Percentiles rank a stretch among this genome's conserved stretches.
phyloP scores from a whole-genome alignment of 1,140 invertebrate genomes.

The Bombus affinis region DNA sequence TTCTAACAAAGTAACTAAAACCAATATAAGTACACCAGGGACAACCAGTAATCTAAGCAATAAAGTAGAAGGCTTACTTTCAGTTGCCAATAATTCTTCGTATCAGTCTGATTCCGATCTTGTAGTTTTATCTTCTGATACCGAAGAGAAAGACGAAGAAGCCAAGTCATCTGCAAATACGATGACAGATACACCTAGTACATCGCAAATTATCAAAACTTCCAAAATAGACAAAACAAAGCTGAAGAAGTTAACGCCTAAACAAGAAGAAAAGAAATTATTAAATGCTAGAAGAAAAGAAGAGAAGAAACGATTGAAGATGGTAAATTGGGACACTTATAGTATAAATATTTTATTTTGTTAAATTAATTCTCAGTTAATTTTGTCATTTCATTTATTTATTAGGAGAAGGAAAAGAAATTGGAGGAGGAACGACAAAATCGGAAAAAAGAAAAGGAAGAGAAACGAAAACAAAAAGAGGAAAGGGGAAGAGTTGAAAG shows the following conservation, averaged over 20 bases:
- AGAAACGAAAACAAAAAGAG: constrained; percentile 82
- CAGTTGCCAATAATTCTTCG: background rate
- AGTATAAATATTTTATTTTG: constrained; percentile 4
- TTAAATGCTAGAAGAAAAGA: constrained; percentile 83
- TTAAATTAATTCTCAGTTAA: constrained; percentile 19
- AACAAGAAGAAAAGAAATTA: constrained; percentile 77
- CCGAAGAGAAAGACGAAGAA: constrained; percentile 73
- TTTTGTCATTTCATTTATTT: constrained; percentile 19
- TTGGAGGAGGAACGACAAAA: constrained; percentile 74
- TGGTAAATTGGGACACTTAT: constrained; percentile 72
- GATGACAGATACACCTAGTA: background rate
- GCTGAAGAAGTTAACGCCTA: constrained; percentile 73
- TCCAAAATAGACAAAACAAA: constrained; percentile 43
- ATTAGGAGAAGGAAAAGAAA: constrained; percentile 84
- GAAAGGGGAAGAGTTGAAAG: constrained; percentile 81
- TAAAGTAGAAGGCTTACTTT: constrained; percentile 4
- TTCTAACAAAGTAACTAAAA: background rate
- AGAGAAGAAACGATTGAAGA: constrained; percentile 83
- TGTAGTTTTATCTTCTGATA: constrained; percentile 58
- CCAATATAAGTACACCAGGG: constrained; percentile 15
- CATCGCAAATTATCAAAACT: constrained; percentile 10
- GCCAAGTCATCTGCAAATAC: constrained; percentile 29
- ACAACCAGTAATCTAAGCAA: constrained; percentile 10
- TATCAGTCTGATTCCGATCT: constrained; percentile 49
- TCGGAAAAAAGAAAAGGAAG: constrained; percentile 45